Evolutionary conservation across 2,888 invertebrate species (phyloP).

Genomic region (Lithophane leautieri): DNA sequence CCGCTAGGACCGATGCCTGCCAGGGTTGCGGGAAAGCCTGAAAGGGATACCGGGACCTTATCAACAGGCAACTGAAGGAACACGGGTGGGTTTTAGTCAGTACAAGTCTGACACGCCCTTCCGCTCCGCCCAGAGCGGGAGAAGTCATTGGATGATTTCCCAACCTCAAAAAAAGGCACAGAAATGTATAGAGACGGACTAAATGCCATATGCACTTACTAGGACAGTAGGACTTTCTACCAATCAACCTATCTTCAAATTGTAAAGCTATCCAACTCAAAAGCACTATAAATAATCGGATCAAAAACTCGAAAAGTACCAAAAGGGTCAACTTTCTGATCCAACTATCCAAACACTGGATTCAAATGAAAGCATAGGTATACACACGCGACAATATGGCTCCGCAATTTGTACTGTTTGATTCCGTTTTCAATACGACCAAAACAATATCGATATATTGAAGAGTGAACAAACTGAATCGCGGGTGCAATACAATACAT

Average conservation of each 20-base stretch:
- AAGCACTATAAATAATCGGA: neutral
- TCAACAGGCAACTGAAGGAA: too few species aligned
- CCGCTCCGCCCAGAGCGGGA: too few species aligned
- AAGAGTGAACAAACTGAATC: slow-evolving; percentile 82
- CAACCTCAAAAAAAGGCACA: too few species aligned
- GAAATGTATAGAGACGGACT: too few species aligned
- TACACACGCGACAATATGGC: slow-evolving; percentile 54
- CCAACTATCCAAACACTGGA: slow-evolving; percentile 43
- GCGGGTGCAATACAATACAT: slow-evolving; percentile 79
- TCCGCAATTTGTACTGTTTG: slow-evolving; percentile 66
- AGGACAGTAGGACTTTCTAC: too few species aligned
- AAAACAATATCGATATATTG: slow-evolving; percentile 86
- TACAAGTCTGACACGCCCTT: too few species aligned
- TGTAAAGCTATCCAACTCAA: neutral
- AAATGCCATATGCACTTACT: too few species aligned
- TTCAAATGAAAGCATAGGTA: slow-evolving; percentile 29
- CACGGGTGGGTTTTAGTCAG: too few species aligned
- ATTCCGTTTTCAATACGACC: slow-evolving; percentile 78
- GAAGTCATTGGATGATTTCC: too few species aligned
- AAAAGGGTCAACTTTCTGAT: slow-evolving; percentile 31
- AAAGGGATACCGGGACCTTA: too few species aligned
- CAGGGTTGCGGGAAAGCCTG: too few species aligned
- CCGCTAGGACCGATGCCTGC: too few species aligned
- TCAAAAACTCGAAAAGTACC: slow-evolving; percentile 1
- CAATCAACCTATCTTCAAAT: neutral